Conservation (phyloP, 1,140 invertebrate genomes). For the Drosophila nigromelanica region DNA sequence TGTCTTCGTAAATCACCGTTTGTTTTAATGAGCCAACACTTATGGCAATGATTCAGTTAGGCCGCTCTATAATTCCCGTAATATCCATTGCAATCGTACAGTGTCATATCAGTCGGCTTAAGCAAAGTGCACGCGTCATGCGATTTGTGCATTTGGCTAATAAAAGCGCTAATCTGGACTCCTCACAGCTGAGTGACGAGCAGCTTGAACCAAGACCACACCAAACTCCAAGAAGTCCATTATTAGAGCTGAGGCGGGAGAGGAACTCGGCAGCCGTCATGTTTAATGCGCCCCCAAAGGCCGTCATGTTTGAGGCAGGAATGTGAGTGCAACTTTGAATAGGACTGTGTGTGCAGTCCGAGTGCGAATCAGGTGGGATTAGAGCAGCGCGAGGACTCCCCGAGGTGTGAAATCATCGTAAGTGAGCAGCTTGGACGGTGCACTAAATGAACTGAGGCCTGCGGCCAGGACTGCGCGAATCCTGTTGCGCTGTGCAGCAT, state of each 20-base stretch:
- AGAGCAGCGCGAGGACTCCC: slow-evolving; percentile 63
- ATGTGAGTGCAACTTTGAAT: slow-evolving; percentile 17
- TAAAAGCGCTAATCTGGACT: slow-evolving; percentile 71
- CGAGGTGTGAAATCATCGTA: slow-evolving; percentile 79
- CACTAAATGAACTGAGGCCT: slow-evolving; percentile 8
- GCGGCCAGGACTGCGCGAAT: slow-evolving; percentile 10
- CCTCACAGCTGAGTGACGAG: slow-evolving; percentile 18
- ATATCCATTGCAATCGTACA: slow-evolving; percentile 27
- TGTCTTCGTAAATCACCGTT: not conserved
- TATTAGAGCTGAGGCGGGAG: not conserved
- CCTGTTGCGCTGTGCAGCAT: slow-evolving; percentile 73
- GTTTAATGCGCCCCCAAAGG: slow-evolving; percentile 33
- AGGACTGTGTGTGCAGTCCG: not conserved
- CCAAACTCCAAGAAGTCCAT: not conserved
- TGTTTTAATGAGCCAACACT: slow-evolving; percentile 6
- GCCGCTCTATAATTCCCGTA: slow-evolving; percentile 6
- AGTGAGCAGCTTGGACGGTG: slow-evolving; percentile 68
- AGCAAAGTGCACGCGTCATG: slow-evolving; percentile 63
- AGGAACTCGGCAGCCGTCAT: slow-evolving; percentile 35
- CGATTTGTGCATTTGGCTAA: slow-evolving; percentile 70
- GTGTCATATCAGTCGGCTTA: slow-evolving; percentile 27
- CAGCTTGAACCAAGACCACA: slow-evolving; percentile 9
- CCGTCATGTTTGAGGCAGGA: slow-evolving; percentile 45
- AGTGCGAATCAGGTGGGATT: too few relatives aligned
- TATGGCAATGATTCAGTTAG: not conserved